Evolutionary conservation across 2,888 invertebrate genomes (phyloP).

Genomic region (Gasteruption jaculator): DNA sequence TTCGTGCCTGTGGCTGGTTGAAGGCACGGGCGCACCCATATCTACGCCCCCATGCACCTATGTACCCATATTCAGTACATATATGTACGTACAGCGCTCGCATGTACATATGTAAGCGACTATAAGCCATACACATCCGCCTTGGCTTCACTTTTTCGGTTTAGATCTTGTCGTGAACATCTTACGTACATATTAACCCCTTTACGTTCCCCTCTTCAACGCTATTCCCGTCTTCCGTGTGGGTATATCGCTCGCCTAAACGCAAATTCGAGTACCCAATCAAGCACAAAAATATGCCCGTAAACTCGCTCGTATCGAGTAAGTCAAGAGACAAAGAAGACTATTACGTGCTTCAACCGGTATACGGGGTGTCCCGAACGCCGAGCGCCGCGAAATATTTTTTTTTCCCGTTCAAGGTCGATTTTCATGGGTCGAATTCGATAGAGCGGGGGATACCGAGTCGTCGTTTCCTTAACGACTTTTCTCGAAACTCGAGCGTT

Average conservation of each 20-base stretch:
- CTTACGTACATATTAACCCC: constrained; percentile 40
- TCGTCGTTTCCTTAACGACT: too few species aligned
- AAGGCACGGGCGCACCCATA: constrained; percentile 52
- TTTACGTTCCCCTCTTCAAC: constrained; percentile 38
- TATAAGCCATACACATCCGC: constrained; percentile 34
- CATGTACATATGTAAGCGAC: constrained; percentile 25
- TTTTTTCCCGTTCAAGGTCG: too few species aligned
- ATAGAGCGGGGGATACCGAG: too few species aligned
- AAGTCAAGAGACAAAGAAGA: too few species aligned
- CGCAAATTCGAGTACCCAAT: too few species aligned
- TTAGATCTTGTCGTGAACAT: constrained; percentile 27
- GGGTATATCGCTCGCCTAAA: constrained; percentile 30
- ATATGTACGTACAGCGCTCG: constrained; percentile 25
- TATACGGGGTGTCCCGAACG: too few species aligned
- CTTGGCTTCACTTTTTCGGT: constrained; percentile 33
- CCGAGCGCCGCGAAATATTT: too few species aligned
- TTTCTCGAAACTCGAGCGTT: too few species aligned
- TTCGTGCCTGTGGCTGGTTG: constrained; percentile 47
- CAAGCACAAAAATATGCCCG: too few species aligned
- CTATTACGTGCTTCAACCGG: too few species aligned
- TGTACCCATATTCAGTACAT: constrained; percentile 34
- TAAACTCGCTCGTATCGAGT: too few species aligned
- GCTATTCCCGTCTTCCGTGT: constrained; percentile 37
- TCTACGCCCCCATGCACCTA: constrained; percentile 51
- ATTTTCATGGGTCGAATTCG: too few species aligned